Conservation (phyloP, 2,888 invertebrate genomes). For the Pardosa pseudoannulata region DNA sequence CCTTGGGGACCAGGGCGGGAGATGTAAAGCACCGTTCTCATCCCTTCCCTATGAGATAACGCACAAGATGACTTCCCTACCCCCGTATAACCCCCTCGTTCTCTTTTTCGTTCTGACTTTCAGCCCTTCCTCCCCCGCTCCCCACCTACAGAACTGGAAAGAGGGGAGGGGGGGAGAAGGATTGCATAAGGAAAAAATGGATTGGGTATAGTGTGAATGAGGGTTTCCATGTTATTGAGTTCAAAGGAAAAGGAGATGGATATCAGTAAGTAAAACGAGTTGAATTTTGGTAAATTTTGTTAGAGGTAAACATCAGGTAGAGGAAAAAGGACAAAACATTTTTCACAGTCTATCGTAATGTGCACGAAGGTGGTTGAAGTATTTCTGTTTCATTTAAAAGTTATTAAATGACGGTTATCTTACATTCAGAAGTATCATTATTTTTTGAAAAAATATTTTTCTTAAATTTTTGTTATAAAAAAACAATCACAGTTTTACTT, state of each 20-base stretch:
- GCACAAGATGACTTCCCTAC: slow-evolving; percentile 59
- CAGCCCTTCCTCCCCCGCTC: slow-evolving; percentile 17
- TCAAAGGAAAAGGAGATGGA: slow-evolving; percentile 17
- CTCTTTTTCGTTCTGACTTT: slow-evolving; percentile 35
- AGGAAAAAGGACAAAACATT: no score
- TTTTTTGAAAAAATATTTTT: no score
- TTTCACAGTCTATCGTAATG: no score
- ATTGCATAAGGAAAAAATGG: slow-evolving; percentile 62
- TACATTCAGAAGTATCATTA: no score
- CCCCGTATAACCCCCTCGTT: slow-evolving; percentile 40
- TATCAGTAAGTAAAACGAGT: slow-evolving; percentile 14
- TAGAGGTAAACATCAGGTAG: slow-evolving; percentile 9
- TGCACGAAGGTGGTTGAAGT: no score
- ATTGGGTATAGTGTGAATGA: slow-evolving; percentile 59
- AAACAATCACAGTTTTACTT: no score
- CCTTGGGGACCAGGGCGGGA: slow-evolving; percentile 58
- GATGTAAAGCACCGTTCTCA: slow-evolving; percentile 70
- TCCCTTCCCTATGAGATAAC: slow-evolving; percentile 68
- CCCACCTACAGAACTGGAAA: no score
- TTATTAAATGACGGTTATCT: no score
- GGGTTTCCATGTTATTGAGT: slow-evolving; percentile 16
- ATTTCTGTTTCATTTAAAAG: no score
- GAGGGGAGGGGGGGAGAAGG: background rate
- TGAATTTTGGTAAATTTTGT: slow-evolving; percentile 10
- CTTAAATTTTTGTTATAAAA: no score